A percentile compares a stretch with the other conserved stretches of the same genome.
Conservation (phyloP, 2,888 invertebrate species). For the Drosophila testacea region DNA sequence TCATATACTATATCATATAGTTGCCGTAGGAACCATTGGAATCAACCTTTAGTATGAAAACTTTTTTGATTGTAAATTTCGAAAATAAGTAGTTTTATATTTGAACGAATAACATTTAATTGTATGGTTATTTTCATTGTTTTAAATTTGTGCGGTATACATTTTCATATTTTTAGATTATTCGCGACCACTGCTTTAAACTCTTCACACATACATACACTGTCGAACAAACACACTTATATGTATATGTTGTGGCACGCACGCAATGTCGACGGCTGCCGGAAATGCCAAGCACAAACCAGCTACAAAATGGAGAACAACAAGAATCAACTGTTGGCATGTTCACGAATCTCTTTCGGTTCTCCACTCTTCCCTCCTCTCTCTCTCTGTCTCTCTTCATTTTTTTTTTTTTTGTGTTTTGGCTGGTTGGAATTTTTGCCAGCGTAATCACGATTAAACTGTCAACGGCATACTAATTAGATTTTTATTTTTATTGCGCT, state of each 20-base stretch:
- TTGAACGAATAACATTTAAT: no score
- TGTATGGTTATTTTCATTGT: no score
- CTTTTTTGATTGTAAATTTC: no score
- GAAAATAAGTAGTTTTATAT: no score
- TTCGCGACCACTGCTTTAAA: constrained; percentile 3
- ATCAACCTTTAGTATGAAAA: no score
- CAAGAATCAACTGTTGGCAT: constrained; percentile 81
- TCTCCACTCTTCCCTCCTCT: background rate
- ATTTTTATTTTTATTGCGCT: constrained; percentile 83
- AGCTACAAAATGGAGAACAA: constrained; percentile 57
- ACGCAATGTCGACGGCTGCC: constrained; percentile 71
- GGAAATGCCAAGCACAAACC: constrained; percentile 73
- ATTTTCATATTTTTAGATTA: no score
- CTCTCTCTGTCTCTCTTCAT: constrained; percentile 1
- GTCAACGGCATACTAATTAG: constrained; percentile 85
- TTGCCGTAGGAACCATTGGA: no score
- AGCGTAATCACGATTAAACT: constrained; percentile 85
- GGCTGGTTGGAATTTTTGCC: constrained; percentile 81
- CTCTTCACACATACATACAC: constrained; percentile 18
- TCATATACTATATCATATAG: no score
- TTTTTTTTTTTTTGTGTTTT: constrained; percentile 18
- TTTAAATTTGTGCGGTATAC: no score
- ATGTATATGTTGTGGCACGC: constrained; percentile 59
- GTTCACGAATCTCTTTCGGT: constrained; percentile 62
- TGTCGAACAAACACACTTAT: constrained; percentile 7